phyloP scores from a whole-genome alignment of 2,113 vertebrate species.

The Forbesichthys agassizii region DNA sequence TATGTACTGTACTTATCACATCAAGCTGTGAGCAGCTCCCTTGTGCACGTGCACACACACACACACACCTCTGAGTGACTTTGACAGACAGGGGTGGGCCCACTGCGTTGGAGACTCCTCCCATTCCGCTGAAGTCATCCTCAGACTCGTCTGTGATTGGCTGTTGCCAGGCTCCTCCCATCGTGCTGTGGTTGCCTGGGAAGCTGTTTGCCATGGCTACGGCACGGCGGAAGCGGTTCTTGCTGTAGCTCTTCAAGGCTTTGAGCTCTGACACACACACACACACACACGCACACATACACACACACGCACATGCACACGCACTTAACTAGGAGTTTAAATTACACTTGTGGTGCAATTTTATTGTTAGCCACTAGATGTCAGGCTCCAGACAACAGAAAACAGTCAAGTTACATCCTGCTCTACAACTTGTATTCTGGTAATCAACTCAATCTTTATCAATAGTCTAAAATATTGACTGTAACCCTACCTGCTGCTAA shows the following conservation, averaged over 20 bases:
- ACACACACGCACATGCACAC: neutral
- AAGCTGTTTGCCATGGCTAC: constrained; percentile 49
- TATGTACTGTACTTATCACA: too few relatives aligned
- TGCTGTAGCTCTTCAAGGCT: constrained; percentile 78
- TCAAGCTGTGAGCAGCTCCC: too few relatives aligned
- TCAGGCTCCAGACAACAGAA: neutral
- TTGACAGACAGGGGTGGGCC: constrained; percentile 82
- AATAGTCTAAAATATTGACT: too few relatives aligned
- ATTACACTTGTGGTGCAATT: constrained; percentile 11
- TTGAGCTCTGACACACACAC: constrained; percentile 83
- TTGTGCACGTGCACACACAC: neutral
- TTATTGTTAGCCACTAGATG: constrained; percentile 29
- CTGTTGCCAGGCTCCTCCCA: constrained; percentile 36
- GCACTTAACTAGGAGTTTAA: neutral
- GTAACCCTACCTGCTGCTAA: too few relatives aligned
- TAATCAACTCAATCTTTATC: too few relatives aligned
- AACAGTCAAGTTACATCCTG: too few relatives aligned
- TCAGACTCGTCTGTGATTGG: constrained; percentile 71
- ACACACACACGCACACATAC: constrained; percentile 2
- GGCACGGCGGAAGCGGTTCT: constrained; percentile 84
- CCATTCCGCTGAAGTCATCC: constrained; percentile 88
- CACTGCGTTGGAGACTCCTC: constrained; percentile 70
- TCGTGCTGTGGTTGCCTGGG: constrained; percentile 75
- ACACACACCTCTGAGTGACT: constrained; percentile 88
- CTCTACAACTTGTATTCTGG: too few relatives aligned